These are phyloP conservation scores for Pseudomyrmex flavicornis DNA, from an alignment of 1,140 invertebrate genomes.

Conservation along the genomic window DNA sequence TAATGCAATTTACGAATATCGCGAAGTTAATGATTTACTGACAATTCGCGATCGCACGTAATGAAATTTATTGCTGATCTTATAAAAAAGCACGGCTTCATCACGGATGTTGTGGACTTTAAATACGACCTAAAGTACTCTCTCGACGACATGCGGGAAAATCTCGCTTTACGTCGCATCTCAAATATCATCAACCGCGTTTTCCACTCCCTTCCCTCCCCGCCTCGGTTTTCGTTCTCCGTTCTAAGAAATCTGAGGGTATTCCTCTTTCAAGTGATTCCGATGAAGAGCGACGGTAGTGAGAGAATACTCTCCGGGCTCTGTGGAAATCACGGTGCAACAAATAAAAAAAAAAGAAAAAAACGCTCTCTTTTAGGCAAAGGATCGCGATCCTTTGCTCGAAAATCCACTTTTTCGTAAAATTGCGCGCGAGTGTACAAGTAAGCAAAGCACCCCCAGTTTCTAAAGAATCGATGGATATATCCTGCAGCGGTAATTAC, in stretches of 20 bases:
- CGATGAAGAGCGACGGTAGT: too few relatives aligned
- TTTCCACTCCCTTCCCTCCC: neutral
- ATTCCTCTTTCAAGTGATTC: too few relatives aligned
- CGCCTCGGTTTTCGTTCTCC: neutral
- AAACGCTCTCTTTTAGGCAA: too few relatives aligned
- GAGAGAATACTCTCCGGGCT: too few relatives aligned
- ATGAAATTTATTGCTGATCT: too few relatives aligned
- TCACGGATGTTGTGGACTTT: neutral
- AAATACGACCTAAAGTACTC: neutral
- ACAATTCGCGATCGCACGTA: neutral
- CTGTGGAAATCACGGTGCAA: too few relatives aligned
- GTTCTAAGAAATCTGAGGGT: neutral
- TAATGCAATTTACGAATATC: neutral
- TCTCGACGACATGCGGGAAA: neutral
- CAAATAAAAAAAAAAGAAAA: neutral
- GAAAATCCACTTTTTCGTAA: too few relatives aligned
- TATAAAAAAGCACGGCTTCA: too few relatives aligned
- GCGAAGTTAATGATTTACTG: neutral
- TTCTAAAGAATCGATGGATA: neutral
- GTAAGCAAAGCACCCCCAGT: too few relatives aligned
- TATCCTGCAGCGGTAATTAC: slow-evolving; percentile 52
- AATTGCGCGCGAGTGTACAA: too few relatives aligned
- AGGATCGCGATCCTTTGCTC: too few relatives aligned
- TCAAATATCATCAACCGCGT: slow-evolving; percentile 4
- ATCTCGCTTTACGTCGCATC: neutral